These are phyloP conservation scores for Drosophila sulfurigaster DNA, from an alignment of 1,140 invertebrate species.

Conservation along the genomic window DNA sequence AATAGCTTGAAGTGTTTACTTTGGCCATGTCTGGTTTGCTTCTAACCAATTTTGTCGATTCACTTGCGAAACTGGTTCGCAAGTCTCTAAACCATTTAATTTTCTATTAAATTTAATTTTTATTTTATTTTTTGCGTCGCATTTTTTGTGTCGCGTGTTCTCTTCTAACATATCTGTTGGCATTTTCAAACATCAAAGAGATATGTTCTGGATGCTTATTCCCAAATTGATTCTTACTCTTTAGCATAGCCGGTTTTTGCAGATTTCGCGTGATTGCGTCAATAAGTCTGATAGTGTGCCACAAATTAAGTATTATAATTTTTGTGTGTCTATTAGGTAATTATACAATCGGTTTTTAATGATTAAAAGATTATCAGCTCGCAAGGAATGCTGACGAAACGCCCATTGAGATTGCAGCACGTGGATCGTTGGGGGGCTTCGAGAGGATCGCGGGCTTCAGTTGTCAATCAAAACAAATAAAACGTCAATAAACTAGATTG, in stretches of 20 bases:
- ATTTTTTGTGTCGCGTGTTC: constrained; percentile 6
- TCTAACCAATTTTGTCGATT: constrained; percentile 17
- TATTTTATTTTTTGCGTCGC: neutral
- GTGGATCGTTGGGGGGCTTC: neutral
- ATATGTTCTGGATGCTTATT: constrained; percentile 1
- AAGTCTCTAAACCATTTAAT: neutral
- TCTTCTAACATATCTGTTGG: neutral
- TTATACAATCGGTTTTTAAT: neutral
- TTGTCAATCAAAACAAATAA: constrained; percentile 1
- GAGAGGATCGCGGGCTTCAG: neutral
- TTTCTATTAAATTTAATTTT: neutral
- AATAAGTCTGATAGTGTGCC: neutral
- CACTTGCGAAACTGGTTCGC: constrained; percentile 15
- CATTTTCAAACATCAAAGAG: neutral
- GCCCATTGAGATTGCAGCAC: neutral
- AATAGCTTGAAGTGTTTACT: constrained; percentile 4
- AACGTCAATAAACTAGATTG: neutral
- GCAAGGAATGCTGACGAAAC: neutral
- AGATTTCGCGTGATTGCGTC: constrained; percentile 1
- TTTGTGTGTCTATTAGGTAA: neutral
- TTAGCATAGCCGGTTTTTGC: constrained; percentile 44
- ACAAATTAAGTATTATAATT: constrained; percentile 39
- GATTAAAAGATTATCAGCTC: constrained; percentile 9
- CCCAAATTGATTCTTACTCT: neutral
- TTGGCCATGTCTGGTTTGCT: constrained; percentile 9